A percentile compares a stretch with the other conserved stretches of the same genome.
Conservation (phyloP, 2,888 invertebrate species). For the Tryphoninae sp. region DNA sequence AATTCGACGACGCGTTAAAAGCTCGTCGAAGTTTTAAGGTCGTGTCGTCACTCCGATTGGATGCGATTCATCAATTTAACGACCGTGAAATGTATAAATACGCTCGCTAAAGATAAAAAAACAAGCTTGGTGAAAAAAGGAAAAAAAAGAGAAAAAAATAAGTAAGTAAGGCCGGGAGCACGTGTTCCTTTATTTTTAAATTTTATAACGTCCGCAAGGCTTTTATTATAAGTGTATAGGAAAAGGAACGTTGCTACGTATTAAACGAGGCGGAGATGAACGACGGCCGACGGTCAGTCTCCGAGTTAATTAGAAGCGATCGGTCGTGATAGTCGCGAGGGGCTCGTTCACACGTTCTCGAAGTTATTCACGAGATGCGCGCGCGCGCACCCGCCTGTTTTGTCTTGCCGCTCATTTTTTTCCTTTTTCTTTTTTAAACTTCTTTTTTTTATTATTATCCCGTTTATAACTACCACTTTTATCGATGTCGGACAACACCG, state of each 20-base stretch:
- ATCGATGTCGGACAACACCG: background rate
- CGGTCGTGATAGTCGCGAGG: conserved; percentile 38
- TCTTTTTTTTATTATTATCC: background rate
- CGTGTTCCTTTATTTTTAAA: too few relatives aligned
- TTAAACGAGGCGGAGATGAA: conserved; percentile 40
- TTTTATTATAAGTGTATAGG: conserved; percentile 4
- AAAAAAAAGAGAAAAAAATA: background rate
- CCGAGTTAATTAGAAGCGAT: conserved; percentile 56
- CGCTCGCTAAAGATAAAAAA: conserved; percentile 16
- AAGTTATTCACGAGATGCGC: background rate
- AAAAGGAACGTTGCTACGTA: background rate
- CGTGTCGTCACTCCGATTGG: background rate
- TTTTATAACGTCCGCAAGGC: background rate
- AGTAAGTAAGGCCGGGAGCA: too few relatives aligned
- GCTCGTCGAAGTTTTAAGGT: conserved; percentile 1
- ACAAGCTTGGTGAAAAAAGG: conserved; percentile 4
- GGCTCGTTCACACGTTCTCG: conserved; percentile 43
- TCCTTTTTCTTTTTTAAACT: background rate
- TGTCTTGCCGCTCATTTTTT: background rate
- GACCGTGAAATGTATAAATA: conserved; percentile 38
- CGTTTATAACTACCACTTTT: conserved; percentile 26
- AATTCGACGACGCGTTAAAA: conserved; percentile 10
- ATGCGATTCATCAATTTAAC: background rate
- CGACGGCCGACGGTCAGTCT: conserved; percentile 27
- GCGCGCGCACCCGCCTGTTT: background rate